These are phyloP conservation scores for Saturnia japonica DNA, from an alignment of 2,888 invertebrate genomes.

Conservation along the genomic window DNA sequence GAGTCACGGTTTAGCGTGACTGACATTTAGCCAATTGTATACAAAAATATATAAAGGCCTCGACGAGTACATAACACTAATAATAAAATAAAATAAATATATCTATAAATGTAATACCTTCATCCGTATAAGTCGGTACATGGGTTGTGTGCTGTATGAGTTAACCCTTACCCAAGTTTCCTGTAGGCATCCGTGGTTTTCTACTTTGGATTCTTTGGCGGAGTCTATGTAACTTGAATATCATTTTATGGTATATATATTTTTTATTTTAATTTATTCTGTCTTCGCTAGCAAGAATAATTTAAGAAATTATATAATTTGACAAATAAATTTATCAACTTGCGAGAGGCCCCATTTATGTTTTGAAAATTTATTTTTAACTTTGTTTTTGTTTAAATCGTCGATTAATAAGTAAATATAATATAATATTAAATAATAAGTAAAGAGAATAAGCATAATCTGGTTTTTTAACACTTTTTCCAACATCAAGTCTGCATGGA, in stretches of 20 bases:
- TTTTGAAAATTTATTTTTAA: too few species aligned
- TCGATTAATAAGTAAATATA: too few species aligned
- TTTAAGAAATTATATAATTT: background rate
- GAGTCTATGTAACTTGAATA: background rate
- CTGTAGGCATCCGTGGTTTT: background rate
- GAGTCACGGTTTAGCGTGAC: constrained; percentile 64
- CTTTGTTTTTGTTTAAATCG: too few species aligned
- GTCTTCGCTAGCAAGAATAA: background rate
- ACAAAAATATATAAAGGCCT: constrained; percentile 52
- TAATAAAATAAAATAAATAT: background rate
- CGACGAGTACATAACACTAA: constrained; percentile 7
- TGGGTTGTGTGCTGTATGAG: background rate
- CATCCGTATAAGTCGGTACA: background rate
- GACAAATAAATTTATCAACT: background rate
- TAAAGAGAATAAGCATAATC: background rate
- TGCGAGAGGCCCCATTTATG: background rate
- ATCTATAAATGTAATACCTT: background rate
- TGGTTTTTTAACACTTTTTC: background rate
- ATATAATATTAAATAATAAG: too few species aligned
- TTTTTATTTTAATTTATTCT: background rate
- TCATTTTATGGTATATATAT: background rate
- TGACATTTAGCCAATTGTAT: constrained; percentile 54
- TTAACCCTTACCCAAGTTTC: background rate
- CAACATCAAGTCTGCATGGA: constrained; percentile 26
- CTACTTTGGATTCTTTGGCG: background rate